A percentile compares a stretch with the other conserved stretches of the same genome.
Evolutionary conservation across 2,888 invertebrate species (phyloP).

Genomic region (Agriopis marginaria): DNA sequence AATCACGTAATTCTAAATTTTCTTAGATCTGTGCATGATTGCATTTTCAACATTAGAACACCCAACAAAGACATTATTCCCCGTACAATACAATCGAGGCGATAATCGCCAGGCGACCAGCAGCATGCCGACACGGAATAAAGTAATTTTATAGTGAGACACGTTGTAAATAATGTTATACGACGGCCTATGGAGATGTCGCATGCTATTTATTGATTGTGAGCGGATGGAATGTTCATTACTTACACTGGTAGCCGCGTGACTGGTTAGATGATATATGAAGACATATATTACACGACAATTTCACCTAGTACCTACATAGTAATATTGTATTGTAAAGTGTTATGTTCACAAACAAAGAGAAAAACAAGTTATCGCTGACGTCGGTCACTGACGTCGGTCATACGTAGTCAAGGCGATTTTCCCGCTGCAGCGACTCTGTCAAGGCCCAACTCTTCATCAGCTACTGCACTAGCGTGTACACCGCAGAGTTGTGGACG

Average conservation of each 20-base stretch:
- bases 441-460: too few species aligned
- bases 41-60: slow-evolving; percentile 12
- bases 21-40: slow-evolving; percentile 1
- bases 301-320: background rate
- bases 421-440: too few species aligned
- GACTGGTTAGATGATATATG: background rate
- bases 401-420: too few species aligned
- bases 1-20: background rate
- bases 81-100: slow-evolving; percentile 15
- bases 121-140: slow-evolving; percentile 42
- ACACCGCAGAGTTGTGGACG: too few species aligned
- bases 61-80: slow-evolving; percentile 18
- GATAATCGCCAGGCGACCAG: slow-evolving; percentile 23
- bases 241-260: background rate
- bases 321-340: too few species aligned
- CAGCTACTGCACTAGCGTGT: too few species aligned
- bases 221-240: slow-evolving; percentile 24
- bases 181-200: slow-evolving; percentile 40
- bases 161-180: slow-evolving; percentile 31
- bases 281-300: background rate
- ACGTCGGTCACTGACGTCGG: too few species aligned
- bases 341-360: too few species aligned
- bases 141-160: slow-evolving; percentile 40
- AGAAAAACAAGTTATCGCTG: too few species aligned
- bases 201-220: slow-evolving; percentile 40